Evolutionary conservation across 2,888 invertebrate genomes (phyloP).

Genomic region (Tipula confusa): DNA sequence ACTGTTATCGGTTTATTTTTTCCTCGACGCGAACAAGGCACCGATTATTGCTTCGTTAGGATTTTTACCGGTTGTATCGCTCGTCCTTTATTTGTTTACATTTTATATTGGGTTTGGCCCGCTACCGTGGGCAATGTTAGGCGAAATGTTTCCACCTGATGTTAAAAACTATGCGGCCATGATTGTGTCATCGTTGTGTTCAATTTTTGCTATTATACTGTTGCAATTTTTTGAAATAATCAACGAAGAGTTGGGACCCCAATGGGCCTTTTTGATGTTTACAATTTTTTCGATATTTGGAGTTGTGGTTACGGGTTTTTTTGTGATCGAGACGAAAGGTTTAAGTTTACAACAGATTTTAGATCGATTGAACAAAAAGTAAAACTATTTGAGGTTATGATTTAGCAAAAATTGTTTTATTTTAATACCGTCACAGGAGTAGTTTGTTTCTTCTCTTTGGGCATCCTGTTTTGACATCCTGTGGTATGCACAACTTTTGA

Average conservation of each 20-base stretch:
- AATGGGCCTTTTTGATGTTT: background rate
- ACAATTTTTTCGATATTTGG: background rate
- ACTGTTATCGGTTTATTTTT: background rate
- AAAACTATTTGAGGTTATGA: background rate
- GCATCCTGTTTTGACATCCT: too few species aligned
- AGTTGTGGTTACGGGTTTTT: background rate
- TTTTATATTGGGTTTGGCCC: conserved; percentile 69
- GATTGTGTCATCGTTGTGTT: conserved; percentile 64
- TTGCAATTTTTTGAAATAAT: conserved; percentile 39
- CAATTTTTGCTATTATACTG: conserved; percentile 63
- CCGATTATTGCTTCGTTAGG: conserved; percentile 43
- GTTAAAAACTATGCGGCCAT: conserved; percentile 64
- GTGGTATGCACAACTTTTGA: too few species aligned
- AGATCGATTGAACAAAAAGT: background rate
- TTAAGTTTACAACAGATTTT: background rate
- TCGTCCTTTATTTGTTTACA: conserved; percentile 61
- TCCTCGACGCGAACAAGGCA: background rate
- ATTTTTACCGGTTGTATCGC: conserved; percentile 62
- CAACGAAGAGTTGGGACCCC: background rate
- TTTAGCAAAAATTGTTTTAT: too few species aligned
- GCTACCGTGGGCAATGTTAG: conserved; percentile 69
- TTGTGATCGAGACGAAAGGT: background rate
- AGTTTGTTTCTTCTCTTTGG: too few species aligned
- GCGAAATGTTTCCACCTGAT: conserved; percentile 68
- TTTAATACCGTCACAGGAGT: too few species aligned